Percentiles rank a stretch among this genome's conserved stretches.
Evolutionary conservation across 2,888 invertebrate species (phyloP).

Genomic region (Resseliella maxima): DNA sequence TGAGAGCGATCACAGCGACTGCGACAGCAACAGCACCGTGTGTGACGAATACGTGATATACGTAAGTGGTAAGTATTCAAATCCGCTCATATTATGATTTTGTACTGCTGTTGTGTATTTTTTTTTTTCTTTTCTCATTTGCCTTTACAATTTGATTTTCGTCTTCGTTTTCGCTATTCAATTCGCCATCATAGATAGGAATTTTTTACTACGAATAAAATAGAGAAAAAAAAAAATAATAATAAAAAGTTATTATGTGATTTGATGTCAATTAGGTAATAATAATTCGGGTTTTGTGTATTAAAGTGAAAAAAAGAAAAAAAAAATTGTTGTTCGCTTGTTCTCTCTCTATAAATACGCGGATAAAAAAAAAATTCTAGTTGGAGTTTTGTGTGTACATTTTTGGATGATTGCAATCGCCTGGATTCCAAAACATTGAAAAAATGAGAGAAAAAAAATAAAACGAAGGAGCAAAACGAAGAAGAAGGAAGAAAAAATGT

Average conservation of each 20-base stretch:
- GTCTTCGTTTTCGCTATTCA: conserved; percentile 10
- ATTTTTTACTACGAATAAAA: too few relatives aligned
- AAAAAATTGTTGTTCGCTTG: background rate
- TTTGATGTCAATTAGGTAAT: conserved; percentile 52
- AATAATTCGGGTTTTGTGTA: conserved; percentile 28
- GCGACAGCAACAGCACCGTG: conserved; percentile 76
- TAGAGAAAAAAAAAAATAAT: background rate
- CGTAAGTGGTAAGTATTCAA: conserved; percentile 85
- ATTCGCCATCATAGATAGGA: conserved; percentile 26
- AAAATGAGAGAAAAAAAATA: too few relatives aligned
- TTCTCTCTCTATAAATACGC: background rate
- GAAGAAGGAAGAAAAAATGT: background rate
- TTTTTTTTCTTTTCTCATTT: background rate
- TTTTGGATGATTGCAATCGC: background rate
- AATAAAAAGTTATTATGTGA: background rate
- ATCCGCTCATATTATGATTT: conserved; percentile 49
- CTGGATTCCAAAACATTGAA: conserved; percentile 49
- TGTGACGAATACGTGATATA: conserved; percentile 86
- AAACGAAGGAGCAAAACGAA: background rate
- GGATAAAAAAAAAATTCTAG: background rate
- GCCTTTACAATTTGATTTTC: conserved; percentile 39
- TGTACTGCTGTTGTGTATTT: conserved; percentile 30
- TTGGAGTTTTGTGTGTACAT: background rate
- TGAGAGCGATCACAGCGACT: conserved; percentile 46
- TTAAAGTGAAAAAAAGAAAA: too few relatives aligned